Conservation (phyloP, 2,888 invertebrate genomes). For the Nemurella pictetii region DNA sequence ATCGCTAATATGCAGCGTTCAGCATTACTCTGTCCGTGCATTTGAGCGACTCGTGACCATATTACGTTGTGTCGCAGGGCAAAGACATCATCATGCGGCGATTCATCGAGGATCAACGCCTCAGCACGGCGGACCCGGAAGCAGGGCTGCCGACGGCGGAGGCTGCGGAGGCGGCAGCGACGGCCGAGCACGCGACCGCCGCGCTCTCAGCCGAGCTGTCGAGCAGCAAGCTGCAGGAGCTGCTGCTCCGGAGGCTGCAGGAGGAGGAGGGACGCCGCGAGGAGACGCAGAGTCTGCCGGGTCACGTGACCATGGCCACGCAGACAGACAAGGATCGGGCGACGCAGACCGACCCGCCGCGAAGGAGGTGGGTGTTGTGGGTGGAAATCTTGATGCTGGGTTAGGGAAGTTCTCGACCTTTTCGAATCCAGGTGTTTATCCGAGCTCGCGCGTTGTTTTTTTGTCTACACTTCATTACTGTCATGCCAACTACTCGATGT, state of each 20-base stretch:
- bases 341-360: slow-evolving; percentile 73
- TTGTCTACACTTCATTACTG: too few relatives aligned
- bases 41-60: too few relatives aligned
- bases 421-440: too few relatives aligned
- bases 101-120: slow-evolving; percentile 75
- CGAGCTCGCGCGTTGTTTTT: too few relatives aligned
- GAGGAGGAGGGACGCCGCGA: slow-evolving; percentile 38
- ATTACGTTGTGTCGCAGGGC: slow-evolving; percentile 56
- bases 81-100: slow-evolving; percentile 82
- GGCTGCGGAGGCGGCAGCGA: neutral
- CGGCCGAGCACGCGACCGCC: slow-evolving; percentile 1
- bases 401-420: too few relatives aligned
- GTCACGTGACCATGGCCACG: slow-evolving; percentile 61
- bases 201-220: slow-evolving; percentile 13
- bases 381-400: too few relatives aligned
- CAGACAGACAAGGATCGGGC: slow-evolving; percentile 82
- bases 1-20: too few relatives aligned
- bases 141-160: neutral
- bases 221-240: slow-evolving; percentile 33
- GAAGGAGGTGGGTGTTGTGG: slow-evolving; percentile 12
- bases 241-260: slow-evolving; percentile 35
- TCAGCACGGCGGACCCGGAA: slow-evolving; percentile 20
- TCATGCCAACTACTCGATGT: too few relatives aligned
- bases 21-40: too few relatives aligned
- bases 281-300: slow-evolving; percentile 88